A percentile compares a stretch with the other conserved stretches of the same genome.
These are phyloP conservation scores for Lasioglossum pauxillum DNA, from an alignment of 2,888 invertebrate species.

Conservation along the genomic window DNA sequence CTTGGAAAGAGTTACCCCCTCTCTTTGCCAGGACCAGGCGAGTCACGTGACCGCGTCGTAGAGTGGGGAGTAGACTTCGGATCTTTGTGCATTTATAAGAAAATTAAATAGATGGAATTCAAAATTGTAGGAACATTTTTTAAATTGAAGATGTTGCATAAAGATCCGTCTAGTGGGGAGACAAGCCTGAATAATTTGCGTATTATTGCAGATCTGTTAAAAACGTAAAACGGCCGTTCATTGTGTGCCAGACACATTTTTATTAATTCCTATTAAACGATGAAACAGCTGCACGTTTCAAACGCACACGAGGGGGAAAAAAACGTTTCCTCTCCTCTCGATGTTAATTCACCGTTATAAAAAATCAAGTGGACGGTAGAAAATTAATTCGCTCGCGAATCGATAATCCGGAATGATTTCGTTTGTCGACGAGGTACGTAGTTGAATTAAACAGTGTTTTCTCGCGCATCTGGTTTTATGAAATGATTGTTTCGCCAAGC, in stretches of 20 bases:
- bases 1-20: neutral
- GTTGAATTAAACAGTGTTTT: constrained; percentile 3
- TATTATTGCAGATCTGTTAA: too few species aligned
- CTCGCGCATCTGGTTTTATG: neutral
- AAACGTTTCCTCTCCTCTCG: neutral
- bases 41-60: too few species aligned
- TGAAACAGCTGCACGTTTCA: neutral
- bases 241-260: neutral
- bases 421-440: neutral
- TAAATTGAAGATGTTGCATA: too few species aligned
- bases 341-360: neutral
- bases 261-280: neutral
- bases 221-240: neutral
- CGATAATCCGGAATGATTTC: neutral
- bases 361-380: neutral
- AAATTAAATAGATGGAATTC: too few species aligned
- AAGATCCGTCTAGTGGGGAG: too few species aligned
- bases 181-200: too few species aligned
- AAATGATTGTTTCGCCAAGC: constrained; percentile 2
- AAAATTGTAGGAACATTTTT: too few species aligned
- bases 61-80: too few species aligned
- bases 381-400: neutral
- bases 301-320: neutral
- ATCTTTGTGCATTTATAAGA: too few species aligned
- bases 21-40: too few species aligned